Base-by-base conservation (phyloP, 2,113 vertebrate genomes). In the Gobius niger region DNA sequence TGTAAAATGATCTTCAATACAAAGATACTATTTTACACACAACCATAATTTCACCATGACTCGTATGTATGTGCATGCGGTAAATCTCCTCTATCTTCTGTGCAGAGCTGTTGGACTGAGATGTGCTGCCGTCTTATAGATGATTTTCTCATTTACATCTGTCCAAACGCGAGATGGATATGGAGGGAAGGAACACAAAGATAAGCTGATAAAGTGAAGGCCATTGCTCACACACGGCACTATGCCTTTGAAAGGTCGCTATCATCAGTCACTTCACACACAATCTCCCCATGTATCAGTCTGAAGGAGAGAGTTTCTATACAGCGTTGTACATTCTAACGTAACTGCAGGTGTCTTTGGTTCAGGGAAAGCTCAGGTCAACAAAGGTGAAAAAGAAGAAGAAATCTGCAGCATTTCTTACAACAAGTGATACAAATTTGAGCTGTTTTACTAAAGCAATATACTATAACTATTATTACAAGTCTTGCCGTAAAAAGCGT, bases 231-330 rank as follows among this genome's bases (percentile, higher is more conserved):
- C 69, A 68, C 78, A 59, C 78, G 75, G 83, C 82, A 87, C 72
- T n/a, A 53, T 6, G 70, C 53, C 51, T 78, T 74, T 71, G 72
- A 86, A 86, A 87, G 89, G 89, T 87, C 87, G 80, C 87, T 74
- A 87, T 84, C 85, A 88, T 90, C 87, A 83, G 44, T 89, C 86
- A 86, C 78, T 75, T 78, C 78, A 67, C 80, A 72, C 68, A 75
- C 73, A 74, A 76, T 85, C 70, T 65, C 57, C 68, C 47, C 47
- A 65, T 70, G 82, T 78, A 85, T 83, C 80, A 76, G 63, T 44
- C 81, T 81, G 84, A 89, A 67, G 70, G 66, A 88, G 82, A 14
- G 66, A 41, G 24, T 75, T 44, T 52, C 70, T 65, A 83, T 80
- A 72, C 74, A 75, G 67, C 47, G 7, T 19, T 60, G 49, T 75